Conservation (phyloP, 1,140 invertebrate genomes). For the Drosophila nigromelanica region DNA sequence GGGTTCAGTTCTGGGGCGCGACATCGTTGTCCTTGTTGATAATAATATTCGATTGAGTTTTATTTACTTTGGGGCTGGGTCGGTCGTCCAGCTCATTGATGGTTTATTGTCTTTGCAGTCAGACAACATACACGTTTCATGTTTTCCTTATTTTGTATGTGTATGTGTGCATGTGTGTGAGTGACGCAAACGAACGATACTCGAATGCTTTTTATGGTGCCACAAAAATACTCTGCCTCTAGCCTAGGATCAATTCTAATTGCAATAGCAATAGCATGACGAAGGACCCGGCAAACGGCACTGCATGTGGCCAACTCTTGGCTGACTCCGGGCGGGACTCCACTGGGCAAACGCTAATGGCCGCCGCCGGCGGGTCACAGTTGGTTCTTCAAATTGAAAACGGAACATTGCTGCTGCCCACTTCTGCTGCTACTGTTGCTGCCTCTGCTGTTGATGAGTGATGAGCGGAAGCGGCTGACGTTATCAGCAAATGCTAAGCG, state of each 20-base stretch:
- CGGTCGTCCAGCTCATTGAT: slow-evolving; percentile 57
- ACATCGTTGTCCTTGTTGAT: slow-evolving; percentile 61
- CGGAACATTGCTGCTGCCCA: slow-evolving; percentile 9
- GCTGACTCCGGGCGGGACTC: background rate
- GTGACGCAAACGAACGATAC: slow-evolving; percentile 58
- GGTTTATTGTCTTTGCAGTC: slow-evolving; percentile 75
- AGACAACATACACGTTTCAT: slow-evolving; percentile 44
- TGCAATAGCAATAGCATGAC: slow-evolving; percentile 19
- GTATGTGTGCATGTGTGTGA: slow-evolving; percentile 18
- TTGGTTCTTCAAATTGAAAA: slow-evolving; percentile 36
- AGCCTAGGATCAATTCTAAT: slow-evolving; percentile 6
- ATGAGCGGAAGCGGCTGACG: slow-evolving; percentile 40
- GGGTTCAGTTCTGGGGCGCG: slow-evolving; percentile 48
- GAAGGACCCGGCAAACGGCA: slow-evolving; percentile 2
- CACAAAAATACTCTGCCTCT: slow-evolving; percentile 33
- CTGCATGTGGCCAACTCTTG: slow-evolving; percentile 38
- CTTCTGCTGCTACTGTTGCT: background rate
- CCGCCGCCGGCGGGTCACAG: slow-evolving; percentile 3
- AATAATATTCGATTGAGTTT: slow-evolving; percentile 81
- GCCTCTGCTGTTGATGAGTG: slow-evolving; percentile 29
- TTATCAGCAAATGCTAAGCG: slow-evolving; percentile 47
- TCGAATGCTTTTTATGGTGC: slow-evolving; percentile 41
- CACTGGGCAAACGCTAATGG: slow-evolving; percentile 9
- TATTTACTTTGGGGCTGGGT: slow-evolving; percentile 75
- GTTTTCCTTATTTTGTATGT: background rate